A percentile compares a stretch with the other conserved stretches of the same genome.
Conservation (phyloP, 2,797 vertebrate species). For the Pteropus rufus region DNA sequence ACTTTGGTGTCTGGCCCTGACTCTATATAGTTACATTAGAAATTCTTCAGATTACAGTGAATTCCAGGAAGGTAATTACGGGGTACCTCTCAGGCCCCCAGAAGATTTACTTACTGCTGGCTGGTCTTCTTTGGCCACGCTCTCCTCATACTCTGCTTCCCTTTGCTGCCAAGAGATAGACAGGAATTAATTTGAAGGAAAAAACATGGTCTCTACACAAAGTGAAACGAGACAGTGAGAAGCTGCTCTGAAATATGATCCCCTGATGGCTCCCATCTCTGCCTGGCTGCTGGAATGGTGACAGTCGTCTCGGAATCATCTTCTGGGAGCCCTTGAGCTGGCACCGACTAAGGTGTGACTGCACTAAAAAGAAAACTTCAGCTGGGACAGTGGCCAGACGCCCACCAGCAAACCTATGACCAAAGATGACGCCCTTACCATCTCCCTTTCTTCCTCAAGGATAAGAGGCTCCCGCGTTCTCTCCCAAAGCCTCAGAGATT, state of each 20-base stretch:
- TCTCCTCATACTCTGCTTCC: conserved; percentile 96
- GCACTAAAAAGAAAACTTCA: background rate
- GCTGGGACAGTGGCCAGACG: background rate
- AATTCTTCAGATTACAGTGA: background rate
- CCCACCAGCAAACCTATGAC: background rate
- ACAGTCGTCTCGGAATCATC: background rate
- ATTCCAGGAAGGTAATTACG: background rate
- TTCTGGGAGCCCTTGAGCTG: too few relatives aligned
- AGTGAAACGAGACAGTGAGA: background rate
- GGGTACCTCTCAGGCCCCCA: background rate
- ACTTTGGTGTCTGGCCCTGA: background rate
- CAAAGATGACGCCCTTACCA: conserved; percentile 84
- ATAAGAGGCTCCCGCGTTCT: conserved; percentile 95
- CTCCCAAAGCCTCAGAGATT: conserved; percentile 97
- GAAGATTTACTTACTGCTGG: conserved; percentile 89
- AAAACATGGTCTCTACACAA: background rate
- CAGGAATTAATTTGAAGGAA: background rate
- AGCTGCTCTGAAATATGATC: background rate
- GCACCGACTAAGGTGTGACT: too few relatives aligned
- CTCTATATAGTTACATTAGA: background rate
- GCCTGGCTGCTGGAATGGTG: background rate
- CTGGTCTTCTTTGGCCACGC: conserved; percentile 90
- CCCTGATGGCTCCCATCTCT: background rate
- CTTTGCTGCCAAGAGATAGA: conserved; percentile 85
- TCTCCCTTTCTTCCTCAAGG: conserved; percentile 95